Conservation (phyloP, 1,140 invertebrate genomes). For the Tribolium castaneum region DNA sequence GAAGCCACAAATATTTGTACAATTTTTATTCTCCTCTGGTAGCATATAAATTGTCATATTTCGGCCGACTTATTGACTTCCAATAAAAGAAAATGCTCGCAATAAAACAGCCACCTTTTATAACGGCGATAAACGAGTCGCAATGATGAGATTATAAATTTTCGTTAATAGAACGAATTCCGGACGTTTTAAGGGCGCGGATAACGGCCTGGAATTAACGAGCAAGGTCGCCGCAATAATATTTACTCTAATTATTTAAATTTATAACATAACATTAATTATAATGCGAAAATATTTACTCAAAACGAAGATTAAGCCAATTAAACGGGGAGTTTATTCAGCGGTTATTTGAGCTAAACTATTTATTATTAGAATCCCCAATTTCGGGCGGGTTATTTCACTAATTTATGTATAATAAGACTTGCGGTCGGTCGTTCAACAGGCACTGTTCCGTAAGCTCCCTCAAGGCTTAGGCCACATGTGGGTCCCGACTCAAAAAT, state of each 20-base stretch:
- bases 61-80: conserved; percentile 2
- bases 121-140: conserved; percentile 1
- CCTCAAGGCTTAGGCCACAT: background rate
- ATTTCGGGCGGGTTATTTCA: conserved; percentile 4
- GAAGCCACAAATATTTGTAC: conserved; percentile 4
- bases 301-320: conserved; percentile 12
- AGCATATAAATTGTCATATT: conserved; percentile 10
- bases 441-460: conserved; percentile 9
- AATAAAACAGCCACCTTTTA: conserved; percentile 18
- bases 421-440: background rate
- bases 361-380: conserved; percentile 34
- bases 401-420: conserved; percentile 36
- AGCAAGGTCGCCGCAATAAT: background rate
- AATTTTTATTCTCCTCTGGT: background rate
- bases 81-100: conserved; percentile 6
- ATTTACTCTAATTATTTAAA: conserved; percentile 11
- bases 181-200: background rate
- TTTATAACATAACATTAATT: conserved; percentile 14
- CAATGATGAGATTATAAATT: conserved; percentile 29
- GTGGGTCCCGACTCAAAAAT: background rate
- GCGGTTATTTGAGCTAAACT: background rate
- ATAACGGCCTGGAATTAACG: background rate
- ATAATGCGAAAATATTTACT: conserved; percentile 19
- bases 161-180: background rate
- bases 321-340: conserved; percentile 20